phyloP scores from a whole-genome alignment of 2,113 vertebrate genomes.

The Hemichromis elongatus region DNA sequence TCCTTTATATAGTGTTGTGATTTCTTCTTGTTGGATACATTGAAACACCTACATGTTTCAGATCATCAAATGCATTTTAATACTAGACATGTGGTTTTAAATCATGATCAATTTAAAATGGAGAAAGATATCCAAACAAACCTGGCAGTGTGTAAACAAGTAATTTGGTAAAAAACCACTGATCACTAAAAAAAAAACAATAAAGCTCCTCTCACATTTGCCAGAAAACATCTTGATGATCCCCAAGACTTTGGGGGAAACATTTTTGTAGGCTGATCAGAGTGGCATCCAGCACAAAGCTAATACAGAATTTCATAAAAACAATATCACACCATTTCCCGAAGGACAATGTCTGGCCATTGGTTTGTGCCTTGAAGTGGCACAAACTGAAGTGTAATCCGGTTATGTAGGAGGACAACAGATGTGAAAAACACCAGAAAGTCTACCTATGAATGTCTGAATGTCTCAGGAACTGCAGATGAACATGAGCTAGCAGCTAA shows the following conservation, averaged over 20 bases:
- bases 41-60: not conserved
- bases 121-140: not conserved
- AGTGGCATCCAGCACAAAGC: not conserved
- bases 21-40: accelerated
- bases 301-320: not conserved
- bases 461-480: not conserved
- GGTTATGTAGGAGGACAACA: not conserved
- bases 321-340: not conserved
- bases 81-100: not conserved
- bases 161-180: not conserved
- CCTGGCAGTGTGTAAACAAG: not conserved
- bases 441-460: accelerated
- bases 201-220: not conserved
- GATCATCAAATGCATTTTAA: not conserved
- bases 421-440: not conserved
- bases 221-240: not conserved
- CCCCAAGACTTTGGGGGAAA: not conserved
- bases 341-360: not conserved
- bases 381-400: not conserved
- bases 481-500: not conserved
- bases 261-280: not conserved
- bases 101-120: not conserved
- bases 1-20: not conserved
- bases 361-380: not conserved
- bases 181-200: not conserved